These are phyloP conservation scores for Folsomia manolachei DNA, from an alignment of 2,888 invertebrate genomes.

Conservation along the genomic window DNA sequence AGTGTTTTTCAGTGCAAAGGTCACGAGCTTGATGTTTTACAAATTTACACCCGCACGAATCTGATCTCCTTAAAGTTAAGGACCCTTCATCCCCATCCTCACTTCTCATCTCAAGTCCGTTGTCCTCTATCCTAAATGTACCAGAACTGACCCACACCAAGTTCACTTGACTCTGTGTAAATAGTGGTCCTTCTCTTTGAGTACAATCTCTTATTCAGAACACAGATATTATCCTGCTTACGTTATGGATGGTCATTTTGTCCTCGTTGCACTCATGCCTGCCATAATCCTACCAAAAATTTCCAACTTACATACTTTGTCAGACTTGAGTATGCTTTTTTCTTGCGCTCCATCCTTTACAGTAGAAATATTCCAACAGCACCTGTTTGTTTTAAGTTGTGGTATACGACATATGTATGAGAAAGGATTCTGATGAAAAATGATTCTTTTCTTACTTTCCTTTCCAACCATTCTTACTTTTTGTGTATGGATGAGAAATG, in stretches of 20 bases:
- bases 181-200: background rate
- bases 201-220: background rate
- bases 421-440: too few species aligned
- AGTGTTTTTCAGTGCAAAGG: background rate
- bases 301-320: background rate
- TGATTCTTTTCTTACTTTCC: too few species aligned
- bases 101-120: background rate
- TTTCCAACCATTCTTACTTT: too few species aligned
- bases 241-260: too few species aligned
- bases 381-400: too few species aligned
- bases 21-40: background rate
- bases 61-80: too few species aligned
- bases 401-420: too few species aligned
- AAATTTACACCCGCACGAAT: background rate
- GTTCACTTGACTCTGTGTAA: background rate
- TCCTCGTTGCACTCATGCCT: background rate
- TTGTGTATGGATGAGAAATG: too few species aligned
- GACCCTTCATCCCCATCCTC: background rate
- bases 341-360: too few species aligned
- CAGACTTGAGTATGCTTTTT: background rate
- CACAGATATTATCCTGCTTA: too few species aligned
- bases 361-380: too few species aligned
- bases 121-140: background rate
- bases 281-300: background rate
- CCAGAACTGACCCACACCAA: background rate